Evolutionary conservation across 2,888 invertebrate genomes (phyloP).

Genomic region (Loripinus fragilis): DNA sequence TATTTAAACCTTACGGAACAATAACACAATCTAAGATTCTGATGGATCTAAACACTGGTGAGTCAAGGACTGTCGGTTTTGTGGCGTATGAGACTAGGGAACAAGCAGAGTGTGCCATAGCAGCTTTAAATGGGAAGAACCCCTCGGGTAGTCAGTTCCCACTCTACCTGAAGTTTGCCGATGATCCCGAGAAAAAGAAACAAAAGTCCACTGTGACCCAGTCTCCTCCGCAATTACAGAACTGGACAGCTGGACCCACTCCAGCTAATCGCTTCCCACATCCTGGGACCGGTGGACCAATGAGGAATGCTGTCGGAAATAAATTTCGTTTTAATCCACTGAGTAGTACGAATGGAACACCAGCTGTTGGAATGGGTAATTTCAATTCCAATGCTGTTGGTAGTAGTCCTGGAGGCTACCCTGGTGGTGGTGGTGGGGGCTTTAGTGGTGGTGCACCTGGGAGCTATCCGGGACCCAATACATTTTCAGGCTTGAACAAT

Average conservation of each 20-base stretch:
- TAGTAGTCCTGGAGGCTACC: neutral
- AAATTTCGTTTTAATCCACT: conserved; percentile 67
- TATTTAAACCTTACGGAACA: conserved; percentile 94
- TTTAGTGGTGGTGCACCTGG: conserved; percentile 22
- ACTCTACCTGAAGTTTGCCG: conserved; percentile 92
- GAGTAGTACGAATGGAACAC: conserved; percentile 23
- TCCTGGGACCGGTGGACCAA: conserved; percentile 53
- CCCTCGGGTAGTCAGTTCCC: conserved; percentile 93
- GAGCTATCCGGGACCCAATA: conserved; percentile 19
- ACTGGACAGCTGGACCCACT: conserved; percentile 47
- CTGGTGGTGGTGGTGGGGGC: neutral
- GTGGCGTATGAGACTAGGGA: conserved; percentile 91
- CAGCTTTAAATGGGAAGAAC: conserved; percentile 90
- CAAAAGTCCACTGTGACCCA: conserved; percentile 68
- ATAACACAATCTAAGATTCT: conserved; percentile 96
- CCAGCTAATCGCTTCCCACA: conserved; percentile 7
- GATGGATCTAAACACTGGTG: conserved; percentile 93
- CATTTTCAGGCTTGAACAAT: conserved; percentile 3
- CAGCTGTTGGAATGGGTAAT: neutral
- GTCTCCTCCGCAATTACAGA: conserved; percentile 31
- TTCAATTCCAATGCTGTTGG: neutral
- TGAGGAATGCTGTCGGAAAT: conserved; percentile 61
- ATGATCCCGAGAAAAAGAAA: conserved; percentile 87
- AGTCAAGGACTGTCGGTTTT: conserved; percentile 96
- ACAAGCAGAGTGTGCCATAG: conserved; percentile 95